These are phyloP conservation scores for Catagonus wagneri DNA, from an alignment of 2,113 vertebrate genomes.

Conservation along the genomic window DNA sequence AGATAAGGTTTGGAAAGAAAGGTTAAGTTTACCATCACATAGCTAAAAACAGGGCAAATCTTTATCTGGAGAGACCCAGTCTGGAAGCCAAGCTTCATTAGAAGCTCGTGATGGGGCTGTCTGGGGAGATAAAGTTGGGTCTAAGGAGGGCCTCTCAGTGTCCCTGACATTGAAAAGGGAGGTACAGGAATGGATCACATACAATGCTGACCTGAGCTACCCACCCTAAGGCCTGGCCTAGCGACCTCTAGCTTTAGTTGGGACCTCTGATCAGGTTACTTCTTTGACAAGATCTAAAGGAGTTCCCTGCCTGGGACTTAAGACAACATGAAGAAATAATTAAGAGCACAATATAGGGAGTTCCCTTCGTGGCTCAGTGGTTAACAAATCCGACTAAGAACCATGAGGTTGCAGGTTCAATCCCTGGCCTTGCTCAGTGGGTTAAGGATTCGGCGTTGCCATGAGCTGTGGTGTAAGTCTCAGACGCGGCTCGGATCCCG, in stretches of 20 bases:
- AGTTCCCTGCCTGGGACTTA: neutral
- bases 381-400: no score
- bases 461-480: no score
- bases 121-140: neutral
- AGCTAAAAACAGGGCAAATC: neutral
- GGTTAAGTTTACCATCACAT: neutral
- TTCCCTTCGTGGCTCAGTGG: no score
- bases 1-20: constrained; percentile 7
- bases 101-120: neutral
- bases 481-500: no score
- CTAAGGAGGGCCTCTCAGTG: neutral
- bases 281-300: neutral
- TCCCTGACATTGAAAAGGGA: neutral
- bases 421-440: no score
- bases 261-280: neutral
- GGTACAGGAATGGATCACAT: neutral
- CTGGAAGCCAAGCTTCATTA: neutral
- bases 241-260: neutral
- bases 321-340: neutral
- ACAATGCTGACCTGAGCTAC: neutral
- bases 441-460: no score
- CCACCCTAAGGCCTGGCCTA: neutral
- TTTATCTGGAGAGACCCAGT: neutral
- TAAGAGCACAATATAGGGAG: neutral
- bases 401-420: no score